Base-by-base conservation (phyloP, 2,888 invertebrate species). In the Rapana venosa region DNA sequence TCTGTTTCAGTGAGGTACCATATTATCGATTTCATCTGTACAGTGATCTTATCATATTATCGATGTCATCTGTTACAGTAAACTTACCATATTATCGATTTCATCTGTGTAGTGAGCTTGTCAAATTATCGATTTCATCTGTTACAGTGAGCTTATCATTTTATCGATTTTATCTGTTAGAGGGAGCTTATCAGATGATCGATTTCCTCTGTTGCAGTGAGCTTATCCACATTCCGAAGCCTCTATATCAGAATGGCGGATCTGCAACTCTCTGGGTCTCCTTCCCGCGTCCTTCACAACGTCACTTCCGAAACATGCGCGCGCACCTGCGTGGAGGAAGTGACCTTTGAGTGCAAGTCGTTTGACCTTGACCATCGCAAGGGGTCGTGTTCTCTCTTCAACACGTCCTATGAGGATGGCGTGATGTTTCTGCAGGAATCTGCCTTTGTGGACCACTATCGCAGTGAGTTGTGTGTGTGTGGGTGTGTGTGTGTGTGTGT, bases 311-410 rank as follows among this genome's bases (percentile, higher is more conserved):
- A 94, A 70, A 90, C 70, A 15, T 95, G 95, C 91, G 94, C 95
- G 47, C 90, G 92, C 13, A 66, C 88, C 35, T 94, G 94, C 88
- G 93, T 92, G 17, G 92, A 91, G 87, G 94, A 94, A 90, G 92
- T 93, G n/a, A 91, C 90, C 26, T 95, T 95, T 91, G 94, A 95
- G 85, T 95, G 95, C 91, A 94, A 94, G 90, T 95, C 95, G 4
- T 95, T 95, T 89, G 95, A 95, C 91, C 93, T 94, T 79, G 95
- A 95, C 92, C 95, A 94, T 92, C 88, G 91, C 56, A 87, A 91
- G 17, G 90, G 91, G 61, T 91, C 92, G 30, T 95, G 95, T 90
- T 92, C 92, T 56, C 91, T 95, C 15, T 94, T 94, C 91, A 94
- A 94, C 92, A 93, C 94, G 88, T 94, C 94, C 11, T 94, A 94